These are phyloP conservation scores for Anguilla obscura DNA, from an alignment of 2,797 vertebrate genomes.

Conservation along the genomic window DNA sequence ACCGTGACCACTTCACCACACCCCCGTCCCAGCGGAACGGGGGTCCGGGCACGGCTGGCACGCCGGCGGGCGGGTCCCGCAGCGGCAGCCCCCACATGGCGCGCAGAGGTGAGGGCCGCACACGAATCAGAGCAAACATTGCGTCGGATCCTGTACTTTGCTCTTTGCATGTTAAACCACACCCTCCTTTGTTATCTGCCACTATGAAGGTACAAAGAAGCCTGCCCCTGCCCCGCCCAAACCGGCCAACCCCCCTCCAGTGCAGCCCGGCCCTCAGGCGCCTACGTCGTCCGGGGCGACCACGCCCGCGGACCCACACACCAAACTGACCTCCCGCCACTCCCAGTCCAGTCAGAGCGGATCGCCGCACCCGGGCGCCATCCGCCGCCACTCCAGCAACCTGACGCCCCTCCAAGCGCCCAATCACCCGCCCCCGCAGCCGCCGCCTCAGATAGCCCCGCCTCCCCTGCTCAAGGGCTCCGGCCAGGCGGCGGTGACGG, in stretches of 20 bases:
- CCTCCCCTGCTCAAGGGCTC: slow-evolving; percentile 58
- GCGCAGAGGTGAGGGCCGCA: slow-evolving; percentile 79
- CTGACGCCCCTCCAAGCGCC: slow-evolving; percentile 83
- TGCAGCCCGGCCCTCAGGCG: slow-evolving; percentile 62
- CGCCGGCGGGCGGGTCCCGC: slow-evolving; percentile 65
- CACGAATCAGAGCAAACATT: neutral
- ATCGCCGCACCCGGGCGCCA: slow-evolving; percentile 63
- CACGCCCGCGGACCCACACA: slow-evolving; percentile 68
- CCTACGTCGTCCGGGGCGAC: slow-evolving; percentile 52
- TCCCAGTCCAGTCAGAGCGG: slow-evolving; percentile 63
- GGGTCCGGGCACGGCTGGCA: slow-evolving; percentile 39
- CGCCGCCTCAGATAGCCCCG: slow-evolving; percentile 63
- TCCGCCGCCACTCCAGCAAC: slow-evolving; percentile 78
- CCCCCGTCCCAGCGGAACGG: slow-evolving; percentile 80
- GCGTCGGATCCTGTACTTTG: neutral
- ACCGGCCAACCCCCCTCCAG: slow-evolving; percentile 66
- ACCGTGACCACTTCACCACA: slow-evolving; percentile 72
- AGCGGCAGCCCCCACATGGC: slow-evolving; percentile 86
- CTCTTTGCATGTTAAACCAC: neutral
- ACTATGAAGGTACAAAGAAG: slow-evolving; percentile 86
- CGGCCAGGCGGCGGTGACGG: slow-evolving; percentile 39
- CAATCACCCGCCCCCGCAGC: slow-evolving; percentile 85
- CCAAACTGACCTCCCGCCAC: slow-evolving; percentile 69
- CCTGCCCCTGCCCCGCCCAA: slow-evolving; percentile 88
- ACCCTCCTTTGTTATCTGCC: slow-evolving; percentile 26